Evolutionary conservation across 2,113 vertebrate species (phyloP).

Genomic region (Eulacestoma nigropectus): DNA sequence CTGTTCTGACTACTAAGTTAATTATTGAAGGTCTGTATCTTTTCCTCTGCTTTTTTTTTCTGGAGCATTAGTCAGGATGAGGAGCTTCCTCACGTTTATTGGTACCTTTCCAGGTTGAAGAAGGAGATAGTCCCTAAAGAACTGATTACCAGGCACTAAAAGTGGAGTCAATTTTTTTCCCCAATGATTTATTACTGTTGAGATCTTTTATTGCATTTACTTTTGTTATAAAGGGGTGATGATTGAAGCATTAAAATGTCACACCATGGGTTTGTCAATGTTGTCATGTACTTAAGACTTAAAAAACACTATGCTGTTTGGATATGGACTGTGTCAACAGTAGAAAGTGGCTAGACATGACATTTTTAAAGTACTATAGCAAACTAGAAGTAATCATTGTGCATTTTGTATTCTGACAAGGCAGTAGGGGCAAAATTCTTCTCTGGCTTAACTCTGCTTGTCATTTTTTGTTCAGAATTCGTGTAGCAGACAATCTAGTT

Average conservation of each 20-base stretch:
- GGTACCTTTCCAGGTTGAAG: constrained; percentile 22
- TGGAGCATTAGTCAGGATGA: constrained; percentile 56
- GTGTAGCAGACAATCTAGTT: background rate
- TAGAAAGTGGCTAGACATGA: background rate
- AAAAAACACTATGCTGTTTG: background rate
- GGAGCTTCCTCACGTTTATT: constrained; percentile 47
- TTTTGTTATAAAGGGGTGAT: background rate
- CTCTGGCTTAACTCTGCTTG: background rate
- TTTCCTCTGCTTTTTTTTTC: constrained; percentile 53
- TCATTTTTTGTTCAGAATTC: background rate
- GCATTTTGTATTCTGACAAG: background rate
- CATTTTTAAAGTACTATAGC: background rate
- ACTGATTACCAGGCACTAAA: background rate
- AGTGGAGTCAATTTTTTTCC: background rate
- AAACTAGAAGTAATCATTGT: background rate
- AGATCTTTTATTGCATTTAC: background rate
- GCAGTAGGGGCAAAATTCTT: background rate
- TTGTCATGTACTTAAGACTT: background rate
- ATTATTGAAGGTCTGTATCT: constrained; percentile 48
- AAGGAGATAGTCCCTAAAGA: constrained; percentile 5
- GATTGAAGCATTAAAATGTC: background rate
- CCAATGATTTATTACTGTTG: background rate
- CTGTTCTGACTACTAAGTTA: constrained; percentile 42
- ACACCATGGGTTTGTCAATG: background rate
- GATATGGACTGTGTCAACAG: background rate